A percentile compares a stretch with the other conserved stretches of the same genome.
Conservation (phyloP, 1,140 invertebrate genomes). For the Drosophila kohkoa region DNA sequence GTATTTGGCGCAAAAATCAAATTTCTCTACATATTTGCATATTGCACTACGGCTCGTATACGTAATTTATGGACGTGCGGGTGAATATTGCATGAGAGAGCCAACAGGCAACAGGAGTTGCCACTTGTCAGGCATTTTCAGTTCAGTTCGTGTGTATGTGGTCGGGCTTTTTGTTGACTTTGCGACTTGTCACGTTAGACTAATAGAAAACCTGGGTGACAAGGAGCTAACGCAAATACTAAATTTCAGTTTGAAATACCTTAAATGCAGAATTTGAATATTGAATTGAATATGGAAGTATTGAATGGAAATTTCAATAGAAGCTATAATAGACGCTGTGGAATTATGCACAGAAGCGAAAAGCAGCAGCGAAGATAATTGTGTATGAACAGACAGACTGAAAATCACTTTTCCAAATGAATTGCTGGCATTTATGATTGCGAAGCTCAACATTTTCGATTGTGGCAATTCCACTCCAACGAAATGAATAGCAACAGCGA, state of each 20-base stretch:
- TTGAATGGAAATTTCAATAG: no score
- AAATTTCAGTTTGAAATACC: slow-evolving; percentile 10
- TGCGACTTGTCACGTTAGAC: slow-evolving; percentile 26
- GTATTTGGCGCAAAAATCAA: not conserved
- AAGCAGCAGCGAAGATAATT: not conserved
- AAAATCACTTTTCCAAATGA: slow-evolving; percentile 28
- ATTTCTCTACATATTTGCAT: not conserved
- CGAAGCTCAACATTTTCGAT: slow-evolving; percentile 48
- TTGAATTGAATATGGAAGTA: not conserved
- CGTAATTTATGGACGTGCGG: slow-evolving; percentile 32
- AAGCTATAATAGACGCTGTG: not conserved
- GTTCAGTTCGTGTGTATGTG: slow-evolving; percentile 10
- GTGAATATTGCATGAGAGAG: slow-evolving; percentile 9
- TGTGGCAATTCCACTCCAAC: slow-evolving; percentile 34
- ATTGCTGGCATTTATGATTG: slow-evolving; percentile 58
- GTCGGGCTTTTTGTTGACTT: slow-evolving; percentile 22
- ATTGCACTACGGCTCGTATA: slow-evolving; percentile 6
- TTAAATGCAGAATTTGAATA: slow-evolving; percentile 1
- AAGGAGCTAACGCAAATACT: slow-evolving; percentile 6
- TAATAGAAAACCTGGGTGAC: slow-evolving; percentile 16
- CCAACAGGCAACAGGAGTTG: slow-evolving; percentile 1
- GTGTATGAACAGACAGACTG: slow-evolving; percentile 8
- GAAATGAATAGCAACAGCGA: slow-evolving; percentile 43
- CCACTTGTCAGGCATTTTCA: slow-evolving; percentile 1
- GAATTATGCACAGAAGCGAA: not conserved